phyloP scores from a whole-genome alignment of 1,140 invertebrate genomes.

The Acromyrmex heyeri region DNA sequence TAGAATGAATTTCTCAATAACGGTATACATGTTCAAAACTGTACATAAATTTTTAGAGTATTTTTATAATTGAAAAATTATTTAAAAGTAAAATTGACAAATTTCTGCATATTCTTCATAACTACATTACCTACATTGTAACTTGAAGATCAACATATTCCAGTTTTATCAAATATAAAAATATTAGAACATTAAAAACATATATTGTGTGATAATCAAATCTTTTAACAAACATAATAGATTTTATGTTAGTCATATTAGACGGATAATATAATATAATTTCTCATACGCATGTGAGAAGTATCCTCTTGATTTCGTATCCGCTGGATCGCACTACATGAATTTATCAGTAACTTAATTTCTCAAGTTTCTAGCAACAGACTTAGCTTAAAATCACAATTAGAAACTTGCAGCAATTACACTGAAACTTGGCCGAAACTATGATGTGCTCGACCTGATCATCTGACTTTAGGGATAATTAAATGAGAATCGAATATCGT shows the following conservation, averaged over 20 bases:
- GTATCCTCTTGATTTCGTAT: not conserved
- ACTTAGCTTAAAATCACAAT: slow-evolving; percentile 42
- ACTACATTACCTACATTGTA: not conserved
- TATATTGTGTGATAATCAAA: not conserved
- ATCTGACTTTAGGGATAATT: slow-evolving; percentile 27
- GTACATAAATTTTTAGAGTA: not conserved
- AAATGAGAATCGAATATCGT: slow-evolving; percentile 25
- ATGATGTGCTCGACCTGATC: slow-evolving; percentile 22
- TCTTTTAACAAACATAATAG: not conserved
- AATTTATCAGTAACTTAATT: slow-evolving; percentile 55
- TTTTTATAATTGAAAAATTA: not conserved
- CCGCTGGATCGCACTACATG: not conserved
- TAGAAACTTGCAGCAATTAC: slow-evolving; percentile 44
- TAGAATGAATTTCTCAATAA: not conserved
- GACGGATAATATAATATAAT: not conserved
- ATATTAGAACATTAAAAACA: not conserved
- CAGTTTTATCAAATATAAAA: not conserved
- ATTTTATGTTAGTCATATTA: not conserved
- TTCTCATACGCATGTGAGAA: not conserved
- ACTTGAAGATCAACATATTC: not conserved
- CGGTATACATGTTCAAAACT: not conserved
- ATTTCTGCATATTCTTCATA: not conserved
- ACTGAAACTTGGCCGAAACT: slow-evolving; percentile 40
- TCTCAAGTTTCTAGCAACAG: slow-evolving; percentile 42
- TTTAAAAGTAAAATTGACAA: not conserved